Evolutionary conservation across 2,113 vertebrate species (phyloP).

Genomic region (Oreochromis tanganicae): DNA sequence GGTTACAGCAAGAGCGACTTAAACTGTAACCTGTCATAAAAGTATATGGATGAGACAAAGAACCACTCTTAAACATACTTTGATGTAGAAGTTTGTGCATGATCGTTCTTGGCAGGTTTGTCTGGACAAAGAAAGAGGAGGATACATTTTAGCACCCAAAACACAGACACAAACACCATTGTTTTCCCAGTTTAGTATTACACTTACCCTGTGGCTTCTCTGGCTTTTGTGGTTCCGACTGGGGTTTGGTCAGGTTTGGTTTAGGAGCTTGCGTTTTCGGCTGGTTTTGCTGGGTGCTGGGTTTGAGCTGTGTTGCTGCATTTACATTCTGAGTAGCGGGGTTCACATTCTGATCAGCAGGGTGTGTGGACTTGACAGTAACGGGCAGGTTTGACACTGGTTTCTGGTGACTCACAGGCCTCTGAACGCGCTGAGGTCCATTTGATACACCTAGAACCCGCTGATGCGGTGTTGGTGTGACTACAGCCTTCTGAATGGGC

Average conservation of each 20-base stretch:
- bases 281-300: slow-evolving; percentile 5
- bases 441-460: slow-evolving; percentile 76
- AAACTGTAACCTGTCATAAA: not conserved
- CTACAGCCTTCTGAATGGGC: not conserved
- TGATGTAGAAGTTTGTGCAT: not conserved
- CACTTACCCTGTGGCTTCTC: slow-evolving; percentile 64
- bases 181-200: not conserved
- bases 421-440: slow-evolving; percentile 74
- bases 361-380: not conserved
- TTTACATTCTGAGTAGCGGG: slow-evolving; percentile 15
- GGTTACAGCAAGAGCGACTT: not conserved
- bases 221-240: slow-evolving; percentile 19
- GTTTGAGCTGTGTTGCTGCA: slow-evolving; percentile 20
- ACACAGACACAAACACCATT: not conserved
- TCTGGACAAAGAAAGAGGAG: not conserved
- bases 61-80: slow-evolving; percentile 4
- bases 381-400: slow-evolving; percentile 6
- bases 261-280: not conserved
- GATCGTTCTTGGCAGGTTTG: slow-evolving; percentile 26
- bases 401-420: slow-evolving; percentile 58
- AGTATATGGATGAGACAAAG: not conserved
- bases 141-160: not conserved
- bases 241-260: slow-evolving; percentile 39
- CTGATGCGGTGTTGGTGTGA: slow-evolving; percentile 59
- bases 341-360: slow-evolving; percentile 53